Percentiles rank a stretch among this genome's conserved stretches.
These are phyloP conservation scores for Drosophila takahashii DNA, from an alignment of 1,140 invertebrate species.

Conservation along the genomic window DNA sequence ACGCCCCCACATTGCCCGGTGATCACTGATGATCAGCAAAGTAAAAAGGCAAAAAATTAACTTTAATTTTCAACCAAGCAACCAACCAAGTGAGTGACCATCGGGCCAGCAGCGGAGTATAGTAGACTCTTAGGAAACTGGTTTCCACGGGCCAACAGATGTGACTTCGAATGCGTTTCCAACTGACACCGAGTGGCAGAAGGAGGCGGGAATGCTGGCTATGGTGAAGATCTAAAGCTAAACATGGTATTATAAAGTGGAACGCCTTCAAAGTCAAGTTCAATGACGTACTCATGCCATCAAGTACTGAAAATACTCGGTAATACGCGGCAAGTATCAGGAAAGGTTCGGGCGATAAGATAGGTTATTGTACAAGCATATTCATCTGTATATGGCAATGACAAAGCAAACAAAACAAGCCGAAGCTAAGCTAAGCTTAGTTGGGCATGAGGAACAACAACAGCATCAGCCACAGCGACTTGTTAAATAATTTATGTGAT, in stretches of 20 bases:
- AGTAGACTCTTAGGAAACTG: constrained; percentile 36
- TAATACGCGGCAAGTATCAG: constrained; percentile 34
- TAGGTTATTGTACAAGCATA: constrained; percentile 37
- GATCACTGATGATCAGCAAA: constrained; percentile 11
- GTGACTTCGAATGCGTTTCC: constrained; percentile 38
- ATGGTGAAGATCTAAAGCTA: constrained; percentile 48
- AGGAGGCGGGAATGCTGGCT: constrained; percentile 37
- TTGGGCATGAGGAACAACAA: constrained; percentile 34
- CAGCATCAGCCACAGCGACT: constrained; percentile 20
- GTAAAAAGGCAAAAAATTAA: constrained; percentile 38
- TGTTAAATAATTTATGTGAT: constrained; percentile 66
- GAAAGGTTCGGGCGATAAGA: constrained; percentile 52
- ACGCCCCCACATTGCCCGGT: constrained; percentile 31
- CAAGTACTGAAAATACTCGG: constrained; percentile 43
- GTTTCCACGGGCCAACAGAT: constrained; percentile 36
- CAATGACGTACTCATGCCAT: constrained; percentile 58
- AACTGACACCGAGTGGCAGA: constrained; percentile 32
- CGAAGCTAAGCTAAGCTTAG: constrained; percentile 21
- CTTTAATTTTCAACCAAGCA: constrained; percentile 39
- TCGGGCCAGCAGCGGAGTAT: constrained; percentile 25
- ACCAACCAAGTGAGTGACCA: constrained; percentile 33
- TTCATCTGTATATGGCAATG: constrained; percentile 45
- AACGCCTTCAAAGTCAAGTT: constrained; percentile 66
- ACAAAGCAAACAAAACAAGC: constrained; percentile 44
- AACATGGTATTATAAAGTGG: constrained; percentile 63